These are phyloP conservation scores for Mormyrus hasselquistii DNA, from an alignment of 2,797 vertebrate genomes.

Conservation along the genomic window DNA sequence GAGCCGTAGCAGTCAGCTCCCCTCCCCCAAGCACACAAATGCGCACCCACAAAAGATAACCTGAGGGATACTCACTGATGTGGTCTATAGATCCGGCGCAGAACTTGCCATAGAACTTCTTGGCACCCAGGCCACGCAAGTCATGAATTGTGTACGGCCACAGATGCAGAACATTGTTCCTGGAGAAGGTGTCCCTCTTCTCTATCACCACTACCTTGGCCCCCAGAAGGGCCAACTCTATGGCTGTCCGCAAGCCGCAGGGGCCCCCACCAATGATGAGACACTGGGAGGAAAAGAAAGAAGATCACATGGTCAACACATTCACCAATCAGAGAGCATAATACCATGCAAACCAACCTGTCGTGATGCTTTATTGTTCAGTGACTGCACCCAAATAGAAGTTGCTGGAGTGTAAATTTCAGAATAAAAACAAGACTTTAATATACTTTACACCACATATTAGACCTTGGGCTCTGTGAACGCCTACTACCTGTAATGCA, in stretches of 20 bases:
- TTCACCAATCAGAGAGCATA: not conserved
- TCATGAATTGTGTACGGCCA: constrained; percentile 98
- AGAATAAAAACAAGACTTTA: not conserved
- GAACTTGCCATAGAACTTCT: constrained; percentile 97
- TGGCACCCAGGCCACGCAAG: constrained; percentile 85
- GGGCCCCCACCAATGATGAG: constrained; percentile 92
- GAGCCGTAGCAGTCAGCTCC: not conserved
- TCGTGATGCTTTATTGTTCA: not conserved
- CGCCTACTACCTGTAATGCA: not conserved
- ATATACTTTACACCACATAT: not conserved
- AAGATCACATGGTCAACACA: not conserved
- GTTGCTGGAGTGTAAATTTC: not conserved
- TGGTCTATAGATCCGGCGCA: constrained; percentile 95
- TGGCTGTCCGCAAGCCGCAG: constrained; percentile 87
- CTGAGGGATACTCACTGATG: constrained; percentile 78
- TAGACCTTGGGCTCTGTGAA: not conserved
- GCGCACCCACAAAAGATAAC: not conserved
- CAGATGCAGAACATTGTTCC: constrained; percentile 93
- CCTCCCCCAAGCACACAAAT: not conserved
- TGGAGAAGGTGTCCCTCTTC: constrained; percentile 91
- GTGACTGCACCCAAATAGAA: not conserved
- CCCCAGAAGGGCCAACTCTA: constrained; percentile 88
- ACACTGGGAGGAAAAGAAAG: constrained; percentile 62
- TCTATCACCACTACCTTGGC: constrained; percentile 92
- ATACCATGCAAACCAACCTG: not conserved